phyloP scores from a whole-genome alignment of 1,140 invertebrate species.

The Radopholus similis region DNA sequence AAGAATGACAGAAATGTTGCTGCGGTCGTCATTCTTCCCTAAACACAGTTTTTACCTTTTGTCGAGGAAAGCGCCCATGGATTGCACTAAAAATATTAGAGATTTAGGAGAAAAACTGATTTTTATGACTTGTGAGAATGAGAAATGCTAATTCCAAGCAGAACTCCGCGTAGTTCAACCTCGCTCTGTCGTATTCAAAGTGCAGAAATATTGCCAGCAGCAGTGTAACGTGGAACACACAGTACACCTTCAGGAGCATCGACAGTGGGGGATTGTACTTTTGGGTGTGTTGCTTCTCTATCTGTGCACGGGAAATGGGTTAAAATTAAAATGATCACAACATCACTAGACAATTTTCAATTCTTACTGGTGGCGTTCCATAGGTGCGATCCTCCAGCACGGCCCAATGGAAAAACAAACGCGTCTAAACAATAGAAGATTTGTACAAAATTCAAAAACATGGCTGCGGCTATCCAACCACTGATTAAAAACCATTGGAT shows the following conservation, averaged over 20 bases:
- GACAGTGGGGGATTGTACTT: constrained; percentile 52
- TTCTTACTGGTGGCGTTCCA: constrained; percentile 52
- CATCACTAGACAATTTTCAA: no score
- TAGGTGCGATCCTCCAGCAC: constrained; percentile 40
- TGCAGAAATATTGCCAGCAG: constrained; percentile 57
- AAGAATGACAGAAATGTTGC: not conserved
- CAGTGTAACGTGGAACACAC: constrained; percentile 50
- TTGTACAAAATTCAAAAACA: no score
- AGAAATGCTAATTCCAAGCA: constrained; percentile 54
- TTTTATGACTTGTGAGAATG: constrained; percentile 35
- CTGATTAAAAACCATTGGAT: no score
- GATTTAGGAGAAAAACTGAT: not conserved
- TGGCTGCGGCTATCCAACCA: no score
- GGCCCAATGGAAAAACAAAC: constrained; percentile 55
- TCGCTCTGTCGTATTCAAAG: constrained; percentile 55
- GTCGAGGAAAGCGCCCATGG: constrained; percentile 58
- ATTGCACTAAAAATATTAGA: constrained; percentile 36
- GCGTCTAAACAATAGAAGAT: not conserved
- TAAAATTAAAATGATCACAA: constrained; percentile 4
- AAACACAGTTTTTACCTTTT: no score
- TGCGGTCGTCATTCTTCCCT: not conserved
- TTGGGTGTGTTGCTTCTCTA: not conserved
- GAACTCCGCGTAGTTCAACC: constrained; percentile 47
- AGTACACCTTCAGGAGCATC: constrained; percentile 46
- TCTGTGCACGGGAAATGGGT: constrained; percentile 9